These are phyloP conservation scores for Pelvicachromis taeniatus DNA, from an alignment of 2,113 vertebrate species.

Conservation along the genomic window DNA sequence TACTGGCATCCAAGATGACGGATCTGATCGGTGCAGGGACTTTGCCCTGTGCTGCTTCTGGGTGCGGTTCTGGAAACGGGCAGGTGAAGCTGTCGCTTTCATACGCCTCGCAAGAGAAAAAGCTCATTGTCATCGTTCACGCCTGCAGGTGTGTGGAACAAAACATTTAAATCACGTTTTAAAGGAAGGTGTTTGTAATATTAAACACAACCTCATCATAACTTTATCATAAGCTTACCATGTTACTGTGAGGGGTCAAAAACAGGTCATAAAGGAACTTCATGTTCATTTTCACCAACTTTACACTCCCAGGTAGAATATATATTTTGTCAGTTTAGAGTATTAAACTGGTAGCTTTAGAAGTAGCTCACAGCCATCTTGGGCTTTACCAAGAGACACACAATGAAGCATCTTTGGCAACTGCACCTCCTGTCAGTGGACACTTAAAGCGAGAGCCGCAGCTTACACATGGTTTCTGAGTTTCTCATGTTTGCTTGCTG, in stretches of 20 bases:
- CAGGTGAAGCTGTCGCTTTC: conserved; percentile 80
- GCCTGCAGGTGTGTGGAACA: conserved; percentile 77
- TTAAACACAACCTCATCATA: background rate
- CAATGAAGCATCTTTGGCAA: background rate
- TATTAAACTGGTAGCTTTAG: background rate
- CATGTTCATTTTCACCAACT: background rate
- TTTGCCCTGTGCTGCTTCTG: conserved; percentile 50
- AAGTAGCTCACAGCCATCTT: background rate
- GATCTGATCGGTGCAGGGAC: conserved; percentile 55
- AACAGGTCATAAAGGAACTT: background rate
- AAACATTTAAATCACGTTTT: background rate
- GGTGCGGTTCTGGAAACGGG: conserved; percentile 42
- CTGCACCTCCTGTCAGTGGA: background rate
- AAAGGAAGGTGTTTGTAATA: background rate
- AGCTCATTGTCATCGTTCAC: conserved; percentile 77
- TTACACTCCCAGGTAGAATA: too few relatives aligned
- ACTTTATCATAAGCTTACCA: background rate
- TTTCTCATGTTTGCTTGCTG: background rate
- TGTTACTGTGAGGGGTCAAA: background rate
- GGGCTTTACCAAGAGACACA: background rate
- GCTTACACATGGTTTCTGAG: background rate
- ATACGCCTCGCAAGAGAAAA: conserved; percentile 72
- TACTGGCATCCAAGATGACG: conserved; percentile 71
- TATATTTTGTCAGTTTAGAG: background rate
- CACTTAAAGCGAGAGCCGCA: background rate